Percentiles rank a stretch among this genome's conserved stretches.
These are phyloP conservation scores for Augochlora pura DNA, from an alignment of 1,140 invertebrate species.

Conservation along the genomic window DNA sequence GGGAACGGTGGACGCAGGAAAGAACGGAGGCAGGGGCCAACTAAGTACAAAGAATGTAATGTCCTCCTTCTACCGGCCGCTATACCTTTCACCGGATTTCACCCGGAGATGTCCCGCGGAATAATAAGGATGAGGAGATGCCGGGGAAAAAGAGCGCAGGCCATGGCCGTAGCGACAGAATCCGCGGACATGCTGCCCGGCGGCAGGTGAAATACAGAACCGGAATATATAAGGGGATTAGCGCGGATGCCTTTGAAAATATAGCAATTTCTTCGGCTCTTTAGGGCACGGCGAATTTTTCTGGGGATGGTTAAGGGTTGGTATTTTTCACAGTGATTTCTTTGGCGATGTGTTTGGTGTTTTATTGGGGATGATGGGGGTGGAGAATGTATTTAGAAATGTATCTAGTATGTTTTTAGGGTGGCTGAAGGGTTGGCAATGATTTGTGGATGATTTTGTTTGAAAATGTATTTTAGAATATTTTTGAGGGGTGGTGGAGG, in stretches of 20 bases:
- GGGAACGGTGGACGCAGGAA: slow-evolving; percentile 24
- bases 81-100: slow-evolving; percentile 70
- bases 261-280: too few species aligned
- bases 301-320: too few species aligned
- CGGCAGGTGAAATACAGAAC: not conserved
- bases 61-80: slow-evolving; percentile 61
- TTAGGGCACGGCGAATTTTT: too few species aligned
- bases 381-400: too few species aligned
- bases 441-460: too few species aligned
- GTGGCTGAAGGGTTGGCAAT: too few species aligned
- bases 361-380: too few species aligned
- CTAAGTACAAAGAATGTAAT: slow-evolving; percentile 74
- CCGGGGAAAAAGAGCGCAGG: slow-evolving; percentile 50
- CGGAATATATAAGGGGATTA: slow-evolving; percentile 4
- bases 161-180: not conserved
- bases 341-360: too few species aligned
- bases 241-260: not conserved
- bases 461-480: too few species aligned
- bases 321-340: too few species aligned
- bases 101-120: slow-evolving; percentile 66
- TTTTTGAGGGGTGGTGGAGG: too few species aligned
- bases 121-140: slow-evolving; percentile 68
- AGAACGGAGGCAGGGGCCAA: slow-evolving; percentile 43
- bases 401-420: too few species aligned
- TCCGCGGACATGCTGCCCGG: not conserved